These are phyloP conservation scores for Apodemus sylvaticus DNA, from an alignment of 2,113 vertebrate species.

Conservation along the genomic window DNA sequence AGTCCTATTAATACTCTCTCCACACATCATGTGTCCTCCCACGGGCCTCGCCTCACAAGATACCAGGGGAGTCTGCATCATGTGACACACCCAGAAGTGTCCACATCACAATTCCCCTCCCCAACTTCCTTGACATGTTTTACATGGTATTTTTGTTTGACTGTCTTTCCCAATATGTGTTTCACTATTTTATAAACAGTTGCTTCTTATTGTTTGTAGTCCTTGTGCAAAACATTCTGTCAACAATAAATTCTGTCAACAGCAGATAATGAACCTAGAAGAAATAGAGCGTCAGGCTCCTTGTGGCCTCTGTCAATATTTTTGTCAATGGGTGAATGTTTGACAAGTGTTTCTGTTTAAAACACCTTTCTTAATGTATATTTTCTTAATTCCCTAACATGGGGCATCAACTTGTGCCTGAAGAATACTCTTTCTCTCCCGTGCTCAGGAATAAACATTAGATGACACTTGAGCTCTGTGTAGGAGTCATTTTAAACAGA, in stretches of 20 bases:
- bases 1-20: too few relatives aligned
- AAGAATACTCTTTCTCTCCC: not conserved
- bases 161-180: not conserved
- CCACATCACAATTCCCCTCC: too few relatives aligned
- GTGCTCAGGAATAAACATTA: not conserved
- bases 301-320: not conserved
- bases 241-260: not conserved
- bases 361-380: not conserved
- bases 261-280: not conserved
- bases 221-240: not conserved
- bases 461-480: not conserved
- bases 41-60: too few relatives aligned
- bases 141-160: too few relatives aligned
- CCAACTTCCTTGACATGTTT: too few relatives aligned
- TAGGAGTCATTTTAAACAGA: not conserved
- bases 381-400: not conserved
- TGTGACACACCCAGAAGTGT: too few relatives aligned
- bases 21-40: too few relatives aligned
- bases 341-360: constrained; percentile 44
- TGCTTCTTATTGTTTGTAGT: not conserved
- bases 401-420: not conserved
- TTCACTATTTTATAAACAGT: constrained; percentile 4
- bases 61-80: too few relatives aligned
- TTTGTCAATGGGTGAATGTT: not conserved
- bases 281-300: not conserved